These are phyloP conservation scores for Drosophila lowei DNA, from an alignment of 1,140 invertebrate genomes.

Conservation along the genomic window DNA sequence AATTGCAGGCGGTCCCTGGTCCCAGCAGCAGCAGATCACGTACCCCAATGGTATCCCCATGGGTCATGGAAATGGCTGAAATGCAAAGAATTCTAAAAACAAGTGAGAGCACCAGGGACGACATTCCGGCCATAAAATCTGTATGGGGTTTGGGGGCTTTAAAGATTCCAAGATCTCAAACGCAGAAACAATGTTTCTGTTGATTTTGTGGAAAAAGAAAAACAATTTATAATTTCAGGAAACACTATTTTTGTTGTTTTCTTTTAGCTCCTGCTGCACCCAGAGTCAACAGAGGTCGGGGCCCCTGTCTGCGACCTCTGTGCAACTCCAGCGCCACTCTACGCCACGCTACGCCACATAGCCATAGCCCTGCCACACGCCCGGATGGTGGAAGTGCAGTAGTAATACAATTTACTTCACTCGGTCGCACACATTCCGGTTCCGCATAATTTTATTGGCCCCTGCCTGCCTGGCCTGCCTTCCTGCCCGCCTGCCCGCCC, in stretches of 20 bases:
- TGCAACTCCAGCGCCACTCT: no score
- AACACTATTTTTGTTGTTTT: no score
- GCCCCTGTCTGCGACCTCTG: no score
- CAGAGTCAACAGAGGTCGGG: no score
- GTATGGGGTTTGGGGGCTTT: no score
- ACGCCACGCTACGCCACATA: neutral
- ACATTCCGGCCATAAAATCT: no score
- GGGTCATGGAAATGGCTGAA: slow-evolving; percentile 27
- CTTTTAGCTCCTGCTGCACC: no score
- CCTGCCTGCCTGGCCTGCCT: slow-evolving; percentile 8
- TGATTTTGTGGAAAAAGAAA: no score
- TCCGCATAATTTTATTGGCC: slow-evolving; percentile 79
- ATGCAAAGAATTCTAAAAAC: slow-evolving; percentile 48
- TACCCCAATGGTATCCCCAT: slow-evolving; percentile 10
- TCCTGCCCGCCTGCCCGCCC: slow-evolving; percentile 17
- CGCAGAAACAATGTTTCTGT: no score
- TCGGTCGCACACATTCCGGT: slow-evolving; percentile 68
- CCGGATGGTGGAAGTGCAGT: slow-evolving; percentile 26
- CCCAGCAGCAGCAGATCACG: slow-evolving; percentile 31
- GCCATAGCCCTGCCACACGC: no score
- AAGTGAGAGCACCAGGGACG: neutral
- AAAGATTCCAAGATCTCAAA: no score
- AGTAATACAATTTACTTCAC: slow-evolving; percentile 75
- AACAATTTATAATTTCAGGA: no score
- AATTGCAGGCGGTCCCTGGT: neutral